Evolutionary conservation across 2,888 invertebrate species (phyloP).

Genomic region (Drosophila neotestacea): DNA sequence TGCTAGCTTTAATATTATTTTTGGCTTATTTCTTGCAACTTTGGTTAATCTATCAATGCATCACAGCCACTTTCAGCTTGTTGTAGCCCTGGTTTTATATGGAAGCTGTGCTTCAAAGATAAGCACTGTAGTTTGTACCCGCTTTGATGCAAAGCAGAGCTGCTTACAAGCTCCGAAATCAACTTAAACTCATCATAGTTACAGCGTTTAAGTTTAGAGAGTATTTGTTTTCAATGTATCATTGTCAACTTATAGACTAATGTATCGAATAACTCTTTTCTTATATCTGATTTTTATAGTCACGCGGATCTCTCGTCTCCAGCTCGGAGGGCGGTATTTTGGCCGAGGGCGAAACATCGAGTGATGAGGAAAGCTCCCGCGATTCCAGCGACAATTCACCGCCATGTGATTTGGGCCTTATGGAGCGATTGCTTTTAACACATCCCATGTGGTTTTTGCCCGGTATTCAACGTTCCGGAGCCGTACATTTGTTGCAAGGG

Average conservation of each 20-base stretch:
- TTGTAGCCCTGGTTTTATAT: constrained; percentile 15
- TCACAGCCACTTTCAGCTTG: neutral
- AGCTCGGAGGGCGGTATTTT: constrained; percentile 87
- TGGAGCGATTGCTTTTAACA: constrained; percentile 95
- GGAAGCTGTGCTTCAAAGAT: neutral
- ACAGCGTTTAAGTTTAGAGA: neutral
- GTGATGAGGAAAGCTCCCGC: constrained; percentile 87
- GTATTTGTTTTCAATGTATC: neutral
- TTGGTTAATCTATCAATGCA: neutral
- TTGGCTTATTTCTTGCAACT: neutral
- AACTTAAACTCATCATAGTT: neutral
- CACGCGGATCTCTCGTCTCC: constrained; percentile 85
- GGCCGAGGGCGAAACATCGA: constrained; percentile 87
- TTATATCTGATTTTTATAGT: constrained; percentile 68
- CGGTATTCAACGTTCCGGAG: constrained; percentile 96
- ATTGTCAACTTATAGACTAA: neutral
- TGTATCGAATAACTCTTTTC: neutral
- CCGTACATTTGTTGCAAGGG: constrained; percentile 96
- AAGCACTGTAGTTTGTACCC: neutral
- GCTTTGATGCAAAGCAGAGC: neutral
- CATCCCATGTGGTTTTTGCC: constrained; percentile 98
- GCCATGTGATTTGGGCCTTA: constrained; percentile 93
- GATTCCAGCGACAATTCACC: constrained; percentile 86
- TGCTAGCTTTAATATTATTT: neutral
- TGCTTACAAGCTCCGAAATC: neutral